Base-by-base conservation (phyloP, 2,113 vertebrate genomes). In the Vulpes lagopus region DNA sequence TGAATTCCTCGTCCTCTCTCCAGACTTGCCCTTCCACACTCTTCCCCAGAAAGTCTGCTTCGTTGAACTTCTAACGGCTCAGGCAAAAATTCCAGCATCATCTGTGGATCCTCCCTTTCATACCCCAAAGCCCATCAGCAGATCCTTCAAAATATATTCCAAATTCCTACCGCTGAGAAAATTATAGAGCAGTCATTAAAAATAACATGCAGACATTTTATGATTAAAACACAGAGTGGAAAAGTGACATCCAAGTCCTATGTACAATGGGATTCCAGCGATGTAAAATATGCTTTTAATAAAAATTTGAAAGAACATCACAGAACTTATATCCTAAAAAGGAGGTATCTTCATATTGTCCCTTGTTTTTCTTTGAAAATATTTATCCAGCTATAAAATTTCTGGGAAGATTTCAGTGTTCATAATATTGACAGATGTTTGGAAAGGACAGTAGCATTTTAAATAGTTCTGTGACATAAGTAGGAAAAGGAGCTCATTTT, bases 301-400 rank as follows among this genome's bases (percentile, higher is more conserved):
- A 78, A 74, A 94, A 12, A 51, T 73, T 59, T 71, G 32, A 85
- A 73, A 93, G 92, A 79, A 94, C 80, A 1, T 78, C n/a, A 76
- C 23, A 69, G 59, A 97, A 94, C 92, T 79, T n/a, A 49, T 82
- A 69, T 74, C 32, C 35, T 85, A 5, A 67, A n/a, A 62, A 90
- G 88, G 57, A 64, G 32, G 1, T 81, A 49, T 91, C 96, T 94
- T 67, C 14, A 53, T 81, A 62, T 43, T 84, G 11, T 64, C 32
- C 14, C 20, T 27, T 90, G 51, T 69, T 95, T 96, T 89, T 90
- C 32, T 79, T 38, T 73, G 55, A 83, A 93, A 87, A 82, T 76
- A 90, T 78, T 76, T 74, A 74, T 85, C 38, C 43, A 88, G 25
- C 22, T 85, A 71, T 30, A 64, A 73, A 92, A 81, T 43, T 67